phyloP scores from a whole-genome alignment of 2,888 invertebrate genomes.

The Plemyria rubiginata region DNA sequence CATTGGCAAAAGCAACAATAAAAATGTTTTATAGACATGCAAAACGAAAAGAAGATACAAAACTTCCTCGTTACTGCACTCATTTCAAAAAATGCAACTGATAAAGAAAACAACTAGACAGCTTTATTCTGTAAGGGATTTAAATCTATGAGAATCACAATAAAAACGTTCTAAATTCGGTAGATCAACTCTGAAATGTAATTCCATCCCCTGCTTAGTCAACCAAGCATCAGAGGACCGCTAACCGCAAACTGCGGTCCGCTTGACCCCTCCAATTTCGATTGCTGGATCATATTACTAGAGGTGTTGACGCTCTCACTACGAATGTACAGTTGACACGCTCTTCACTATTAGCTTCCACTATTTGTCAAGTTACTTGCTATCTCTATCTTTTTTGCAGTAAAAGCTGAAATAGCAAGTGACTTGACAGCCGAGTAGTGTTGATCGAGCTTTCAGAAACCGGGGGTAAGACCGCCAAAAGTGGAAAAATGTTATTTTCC shows the following conservation, averaged over 20 bases:
- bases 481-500: no score
- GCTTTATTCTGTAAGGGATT: no score
- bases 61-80: neutral
- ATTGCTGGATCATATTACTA: constrained; percentile 71
- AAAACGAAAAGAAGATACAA: neutral
- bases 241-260: constrained; percentile 66
- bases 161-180: neutral
- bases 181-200: constrained; percentile 20
- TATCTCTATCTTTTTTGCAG: no score
- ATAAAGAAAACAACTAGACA: no score
- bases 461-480: no score
- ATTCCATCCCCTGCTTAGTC: constrained; percentile 29
- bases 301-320: constrained; percentile 70
- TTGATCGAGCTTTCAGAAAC: no score
- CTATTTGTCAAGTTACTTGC: no score
- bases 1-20: neutral
- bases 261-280: constrained; percentile 65
- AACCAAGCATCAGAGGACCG: constrained; percentile 13
- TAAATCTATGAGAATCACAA: neutral
- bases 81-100: no score
- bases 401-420: no score
- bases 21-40: neutral
- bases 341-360: neutral
- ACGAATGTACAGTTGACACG: constrained; percentile 48
- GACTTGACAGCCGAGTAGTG: no score